Percentiles rank a stretch among this genome's conserved stretches.
These are phyloP conservation scores for Myxocyprinus asiaticus DNA, from an alignment of 2,113 vertebrate species.

Conservation along the genomic window DNA sequence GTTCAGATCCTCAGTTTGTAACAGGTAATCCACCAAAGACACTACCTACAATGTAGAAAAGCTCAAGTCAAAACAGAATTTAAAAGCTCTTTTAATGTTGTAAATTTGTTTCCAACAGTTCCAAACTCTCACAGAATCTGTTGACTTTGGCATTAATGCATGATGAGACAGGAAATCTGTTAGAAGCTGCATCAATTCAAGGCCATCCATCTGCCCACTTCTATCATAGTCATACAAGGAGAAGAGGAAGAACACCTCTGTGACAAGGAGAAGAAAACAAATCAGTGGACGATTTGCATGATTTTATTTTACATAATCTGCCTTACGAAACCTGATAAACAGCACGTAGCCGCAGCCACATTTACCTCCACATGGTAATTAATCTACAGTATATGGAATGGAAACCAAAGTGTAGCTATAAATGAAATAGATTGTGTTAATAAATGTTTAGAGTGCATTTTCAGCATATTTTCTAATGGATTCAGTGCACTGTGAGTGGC, in stretches of 20 bases:
- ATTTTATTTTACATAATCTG: background rate
- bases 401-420: too few species aligned
- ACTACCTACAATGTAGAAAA: constrained; percentile 68
- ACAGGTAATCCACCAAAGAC: constrained; percentile 78
- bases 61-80: background rate
- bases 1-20: constrained; percentile 81
- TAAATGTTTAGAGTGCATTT: too few species aligned
- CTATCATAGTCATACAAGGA: constrained; percentile 83
- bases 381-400: too few species aligned
- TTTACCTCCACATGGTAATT: too few species aligned
- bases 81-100: background rate
- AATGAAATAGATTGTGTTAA: too few species aligned
- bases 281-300: background rate
- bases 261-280: constrained; percentile 27
- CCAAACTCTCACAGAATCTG: constrained; percentile 62
- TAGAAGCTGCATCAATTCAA: constrained; percentile 87
- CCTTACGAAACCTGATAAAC: too few species aligned
- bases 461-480: too few species aligned
- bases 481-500: too few species aligned
- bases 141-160: constrained; percentile 42
- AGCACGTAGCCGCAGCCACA: too few species aligned
- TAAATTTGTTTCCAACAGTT: too few species aligned
- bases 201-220: constrained; percentile 81
- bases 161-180: constrained; percentile 67
- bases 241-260: constrained; percentile 87